Percentiles rank a stretch among this genome's conserved stretches.
Conservation (phyloP, 1,140 invertebrate species). For the Gonioctena quinquepunctata region DNA sequence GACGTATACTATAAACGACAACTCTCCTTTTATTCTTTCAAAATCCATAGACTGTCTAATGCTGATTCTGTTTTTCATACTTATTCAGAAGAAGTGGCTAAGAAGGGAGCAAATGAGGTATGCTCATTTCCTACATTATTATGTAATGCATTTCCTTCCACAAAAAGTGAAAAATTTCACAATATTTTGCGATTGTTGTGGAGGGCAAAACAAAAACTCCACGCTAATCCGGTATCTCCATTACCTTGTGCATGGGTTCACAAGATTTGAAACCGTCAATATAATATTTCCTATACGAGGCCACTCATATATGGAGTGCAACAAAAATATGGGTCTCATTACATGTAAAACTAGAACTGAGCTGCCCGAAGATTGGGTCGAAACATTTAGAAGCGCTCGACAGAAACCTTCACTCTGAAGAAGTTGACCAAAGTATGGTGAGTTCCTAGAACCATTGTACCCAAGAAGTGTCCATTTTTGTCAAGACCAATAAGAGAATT, state of each 20-base stretch:
- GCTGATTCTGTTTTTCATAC: conserved; percentile 31
- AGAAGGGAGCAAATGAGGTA: conserved; percentile 41
- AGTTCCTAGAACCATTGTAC: too few relatives aligned
- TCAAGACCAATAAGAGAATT: too few relatives aligned
- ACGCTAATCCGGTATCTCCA: not conserved
- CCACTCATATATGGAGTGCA: not conserved
- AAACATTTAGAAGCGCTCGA: too few relatives aligned
- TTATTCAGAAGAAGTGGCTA: conserved; percentile 34
- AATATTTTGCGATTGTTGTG: conserved; percentile 43
- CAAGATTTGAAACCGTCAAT: not conserved
- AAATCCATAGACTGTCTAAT: conserved; percentile 34
- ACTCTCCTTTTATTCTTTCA: conserved; percentile 38
- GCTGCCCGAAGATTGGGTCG: not conserved
- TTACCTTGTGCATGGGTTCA: not conserved
- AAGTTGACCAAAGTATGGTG: too few relatives aligned
- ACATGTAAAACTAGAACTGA: not conserved
- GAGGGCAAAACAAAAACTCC: conserved; percentile 42
- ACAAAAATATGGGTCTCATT: not conserved
- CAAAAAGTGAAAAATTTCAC: conserved; percentile 29
- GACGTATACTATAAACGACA: conserved; percentile 44
- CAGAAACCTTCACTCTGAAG: too few relatives aligned
- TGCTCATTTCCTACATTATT: conserved; percentile 39
- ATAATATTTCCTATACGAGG: not conserved
- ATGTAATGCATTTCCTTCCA: conserved; percentile 30
- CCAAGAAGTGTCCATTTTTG: too few relatives aligned